Percentiles rank a stretch among this genome's conserved stretches.
Evolutionary conservation across 2,797 vertebrate species (phyloP).

Genomic region (Parotocinclus haroldoi): DNA sequence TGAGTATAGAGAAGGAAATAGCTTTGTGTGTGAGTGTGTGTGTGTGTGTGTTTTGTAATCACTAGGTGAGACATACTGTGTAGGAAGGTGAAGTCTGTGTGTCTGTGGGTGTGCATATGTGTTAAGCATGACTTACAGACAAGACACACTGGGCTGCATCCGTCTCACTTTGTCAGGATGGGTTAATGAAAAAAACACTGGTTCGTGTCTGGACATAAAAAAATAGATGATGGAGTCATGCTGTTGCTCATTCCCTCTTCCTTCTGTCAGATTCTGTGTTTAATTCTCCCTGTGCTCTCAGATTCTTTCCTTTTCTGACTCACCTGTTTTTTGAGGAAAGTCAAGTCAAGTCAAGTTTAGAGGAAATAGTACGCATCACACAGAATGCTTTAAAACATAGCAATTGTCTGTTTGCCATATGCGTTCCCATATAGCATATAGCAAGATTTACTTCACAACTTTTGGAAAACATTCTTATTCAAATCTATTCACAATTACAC

Average conservation of each 20-base stretch:
- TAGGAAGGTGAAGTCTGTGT: not conserved
- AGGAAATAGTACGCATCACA: no score
- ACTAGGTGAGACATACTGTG: no score
- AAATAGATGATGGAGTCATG: constrained; percentile 16
- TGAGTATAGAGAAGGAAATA: no score
- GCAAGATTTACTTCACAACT: no score
- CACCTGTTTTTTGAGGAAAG: constrained; percentile 4
- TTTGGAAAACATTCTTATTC: no score
- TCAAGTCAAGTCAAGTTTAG: no score
- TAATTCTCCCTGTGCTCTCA: not conserved
- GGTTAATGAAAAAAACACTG: constrained; percentile 29
- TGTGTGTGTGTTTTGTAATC: no score
- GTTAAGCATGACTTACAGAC: constrained; percentile 19
- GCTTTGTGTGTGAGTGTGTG: no score
- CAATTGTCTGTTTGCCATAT: no score
- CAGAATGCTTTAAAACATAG: no score
- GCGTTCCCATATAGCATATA: no score
- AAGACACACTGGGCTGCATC: constrained; percentile 21
- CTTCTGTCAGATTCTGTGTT: constrained; percentile 24
- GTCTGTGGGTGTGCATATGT: constrained; percentile 14
- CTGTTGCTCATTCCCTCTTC: not conserved
- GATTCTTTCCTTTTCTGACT: constrained; percentile 3
- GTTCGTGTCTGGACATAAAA: constrained; percentile 21
- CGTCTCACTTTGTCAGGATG: constrained; percentile 20
- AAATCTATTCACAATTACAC: no score